Percentiles rank a stretch among this genome's conserved stretches.
These are phyloP conservation scores for Leucopternis melanops DNA, from an alignment of 2,113 vertebrate species.

Conservation along the genomic window DNA sequence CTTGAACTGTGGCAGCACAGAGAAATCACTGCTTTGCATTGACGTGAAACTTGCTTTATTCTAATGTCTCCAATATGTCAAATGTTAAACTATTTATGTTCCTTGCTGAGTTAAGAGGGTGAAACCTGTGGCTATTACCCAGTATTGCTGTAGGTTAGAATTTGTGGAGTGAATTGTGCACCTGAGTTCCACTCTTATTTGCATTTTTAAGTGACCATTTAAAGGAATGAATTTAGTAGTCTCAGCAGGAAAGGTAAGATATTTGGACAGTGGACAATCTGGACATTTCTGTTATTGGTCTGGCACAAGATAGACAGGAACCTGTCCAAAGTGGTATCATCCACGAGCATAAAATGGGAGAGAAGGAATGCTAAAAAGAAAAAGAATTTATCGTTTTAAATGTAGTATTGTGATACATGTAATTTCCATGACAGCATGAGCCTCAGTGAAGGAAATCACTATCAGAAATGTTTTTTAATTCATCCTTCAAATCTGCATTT, in stretches of 20 bases:
- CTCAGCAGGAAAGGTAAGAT: background rate
- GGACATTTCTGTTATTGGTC: background rate
- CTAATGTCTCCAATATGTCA: background rate
- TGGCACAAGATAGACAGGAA: background rate
- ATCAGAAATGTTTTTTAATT: background rate
- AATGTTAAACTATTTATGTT: background rate
- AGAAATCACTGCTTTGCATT: background rate
- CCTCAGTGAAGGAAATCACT: background rate
- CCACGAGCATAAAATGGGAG: background rate
- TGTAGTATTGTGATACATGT: background rate
- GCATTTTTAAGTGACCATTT: background rate
- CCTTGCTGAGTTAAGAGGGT: background rate
- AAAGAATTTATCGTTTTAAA: background rate
- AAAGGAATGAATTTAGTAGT: background rate
- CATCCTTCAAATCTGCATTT: background rate
- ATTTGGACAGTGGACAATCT: background rate
- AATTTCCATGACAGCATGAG: background rate
- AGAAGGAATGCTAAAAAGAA: background rate
- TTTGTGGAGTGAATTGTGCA: background rate
- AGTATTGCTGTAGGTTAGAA: background rate
- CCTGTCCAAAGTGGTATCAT: background rate
- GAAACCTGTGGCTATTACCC: background rate
- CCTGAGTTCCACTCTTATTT: background rate
- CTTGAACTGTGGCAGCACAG: background rate
- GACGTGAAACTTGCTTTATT: background rate